These are phyloP conservation scores for Todiramphus chloris DNA, from an alignment of 2,113 vertebrate species.

Conservation along the genomic window DNA sequence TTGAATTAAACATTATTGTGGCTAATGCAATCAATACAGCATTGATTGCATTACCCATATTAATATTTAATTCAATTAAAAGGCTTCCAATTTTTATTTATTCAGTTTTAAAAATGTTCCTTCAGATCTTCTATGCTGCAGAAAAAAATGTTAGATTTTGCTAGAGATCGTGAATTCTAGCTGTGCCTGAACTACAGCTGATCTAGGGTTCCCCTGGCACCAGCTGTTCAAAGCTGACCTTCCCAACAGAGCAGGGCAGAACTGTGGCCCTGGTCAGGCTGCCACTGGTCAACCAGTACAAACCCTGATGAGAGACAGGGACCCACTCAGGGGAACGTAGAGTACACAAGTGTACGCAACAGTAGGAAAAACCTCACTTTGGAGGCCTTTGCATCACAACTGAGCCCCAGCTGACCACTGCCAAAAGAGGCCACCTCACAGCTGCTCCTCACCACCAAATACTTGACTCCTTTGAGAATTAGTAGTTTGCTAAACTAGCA, in stretches of 20 bases:
- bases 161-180: background rate
- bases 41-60: constrained; percentile 38
- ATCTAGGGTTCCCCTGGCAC: background rate
- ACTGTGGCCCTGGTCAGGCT: background rate
- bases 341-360: accelerated
- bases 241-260: background rate
- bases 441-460: background rate
- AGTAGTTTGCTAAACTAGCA: background rate
- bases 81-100: background rate
- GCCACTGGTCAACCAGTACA: background rate
- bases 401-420: background rate
- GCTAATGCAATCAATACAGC: constrained; percentile 32
- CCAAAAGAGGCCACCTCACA: background rate
- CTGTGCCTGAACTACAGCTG: background rate
- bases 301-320: background rate
- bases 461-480: background rate
- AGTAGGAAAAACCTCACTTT: background rate
- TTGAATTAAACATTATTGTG: constrained; percentile 55
- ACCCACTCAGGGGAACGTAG: accelerated
- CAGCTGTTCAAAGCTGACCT: background rate
- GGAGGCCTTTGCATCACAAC: background rate
- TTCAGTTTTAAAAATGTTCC: background rate
- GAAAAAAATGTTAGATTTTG: background rate
- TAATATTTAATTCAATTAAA: constrained; percentile 60
- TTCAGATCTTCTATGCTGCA: background rate